Conservation (phyloP, 2,888 invertebrate species). For the Eristalinus sepulchralis region DNA sequence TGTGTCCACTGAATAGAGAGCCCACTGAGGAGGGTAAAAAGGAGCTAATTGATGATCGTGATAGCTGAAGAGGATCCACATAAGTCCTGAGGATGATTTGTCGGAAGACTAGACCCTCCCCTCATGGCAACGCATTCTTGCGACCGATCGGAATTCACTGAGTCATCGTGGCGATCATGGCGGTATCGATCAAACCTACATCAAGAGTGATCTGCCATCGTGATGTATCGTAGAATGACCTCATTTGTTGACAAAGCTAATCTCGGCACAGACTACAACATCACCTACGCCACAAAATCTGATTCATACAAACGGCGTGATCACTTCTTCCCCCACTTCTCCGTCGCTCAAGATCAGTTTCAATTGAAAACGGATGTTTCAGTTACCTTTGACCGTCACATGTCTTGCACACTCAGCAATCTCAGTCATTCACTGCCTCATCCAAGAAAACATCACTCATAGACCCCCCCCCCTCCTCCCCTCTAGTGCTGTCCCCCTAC, state of each 20-base stretch:
- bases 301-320: not conserved
- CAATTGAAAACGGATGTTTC: slow-evolving; percentile 62
- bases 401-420: slow-evolving; percentile 44
- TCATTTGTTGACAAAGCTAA: not conserved
- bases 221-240: not conserved
- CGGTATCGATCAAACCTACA: not conserved
- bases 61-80: no score
- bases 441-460: slow-evolving; percentile 17
- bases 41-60: no score
- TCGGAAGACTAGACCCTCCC: no score
- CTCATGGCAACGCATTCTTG: no score
- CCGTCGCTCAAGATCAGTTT: slow-evolving; percentile 15
- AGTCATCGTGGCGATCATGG: not conserved
- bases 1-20: no score
- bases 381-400: slow-evolving; percentile 60
- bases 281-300: not conserved
- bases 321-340: not conserved
- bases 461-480: not conserved
- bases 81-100: no score
- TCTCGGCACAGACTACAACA: not conserved
- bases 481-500: no score
- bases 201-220: not conserved
- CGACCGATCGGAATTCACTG: not conserved
- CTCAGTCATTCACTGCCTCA: slow-evolving; percentile 56
- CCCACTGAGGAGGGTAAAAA: no score